A percentile compares a stretch with the other conserved stretches of the same genome.
These are phyloP conservation scores for Actinemys pallida DNA, from an alignment of 2,113 vertebrate species.

Conservation along the genomic window DNA sequence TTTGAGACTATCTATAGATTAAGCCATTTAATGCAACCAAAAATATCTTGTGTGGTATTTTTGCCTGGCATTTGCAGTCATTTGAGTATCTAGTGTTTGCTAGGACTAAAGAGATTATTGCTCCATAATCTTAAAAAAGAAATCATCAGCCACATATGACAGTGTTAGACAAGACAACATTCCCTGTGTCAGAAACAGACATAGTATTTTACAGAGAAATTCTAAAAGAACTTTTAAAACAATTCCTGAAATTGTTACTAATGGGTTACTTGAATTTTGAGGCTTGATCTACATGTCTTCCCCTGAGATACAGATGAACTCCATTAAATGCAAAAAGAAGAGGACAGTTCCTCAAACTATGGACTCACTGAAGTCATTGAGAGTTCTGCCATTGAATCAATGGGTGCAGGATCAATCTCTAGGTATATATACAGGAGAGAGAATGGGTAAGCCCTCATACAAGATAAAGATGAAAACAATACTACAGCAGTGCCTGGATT, in stretches of 20 bases:
- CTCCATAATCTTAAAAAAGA: neutral
- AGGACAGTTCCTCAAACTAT: neutral
- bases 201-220: neutral
- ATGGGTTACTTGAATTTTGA: neutral
- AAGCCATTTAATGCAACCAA: neutral
- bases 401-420: neutral
- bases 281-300: neutral
- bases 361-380: neutral
- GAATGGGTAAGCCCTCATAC: neutral
- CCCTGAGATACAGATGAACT: fast-evolving
- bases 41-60: neutral
- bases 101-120: neutral
- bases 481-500: neutral
- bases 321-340: neutral
- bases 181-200: neutral
- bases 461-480: neutral
- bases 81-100: neutral
- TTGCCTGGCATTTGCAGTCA: neutral
- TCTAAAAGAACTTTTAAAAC: neutral
- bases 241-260: neutral
- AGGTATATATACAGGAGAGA: neutral
- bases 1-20: neutral
- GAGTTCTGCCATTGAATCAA: fast-evolving
- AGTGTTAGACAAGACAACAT: fast-evolving
- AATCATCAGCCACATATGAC: neutral